Evolutionary conservation across 2,113 vertebrate species (phyloP), one percentile per base, ranked within the genome.

Genomic region (Sarotherodon lohbergeri): DNA sequence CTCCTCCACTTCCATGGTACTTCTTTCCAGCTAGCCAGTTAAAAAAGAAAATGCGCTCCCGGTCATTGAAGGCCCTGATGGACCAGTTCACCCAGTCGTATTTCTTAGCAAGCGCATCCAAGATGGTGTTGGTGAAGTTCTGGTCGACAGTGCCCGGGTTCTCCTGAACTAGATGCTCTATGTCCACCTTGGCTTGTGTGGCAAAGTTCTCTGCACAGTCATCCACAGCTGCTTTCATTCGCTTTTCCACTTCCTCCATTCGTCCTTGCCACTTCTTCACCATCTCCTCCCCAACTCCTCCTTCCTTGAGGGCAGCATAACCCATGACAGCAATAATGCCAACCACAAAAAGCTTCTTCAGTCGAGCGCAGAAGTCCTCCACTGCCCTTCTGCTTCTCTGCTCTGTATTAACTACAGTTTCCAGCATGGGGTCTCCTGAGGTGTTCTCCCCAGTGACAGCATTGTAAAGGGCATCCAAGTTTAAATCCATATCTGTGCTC

Each of bases 1-100:
- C 88, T 16, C 95, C 95, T 13, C 94, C 94, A 3, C 93, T 95
- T 12, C 96, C 96, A 1, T 97, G 96, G 88, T 93, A 97, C 73
- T 95, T 96, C 86, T 96, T 97, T 5, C 97, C 96, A 11, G 96
- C 96, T 80, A 96, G 87, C 97, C 96, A 97, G 92, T 96, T 97
- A 93, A 95, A 96, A 56, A 97, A 95, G 93, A 96, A 96, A 54
- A 96, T 86, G 34, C 94, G 84, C 86, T 96, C 96, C 41, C 83
- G 55, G 16, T 96, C 85, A 27, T 76, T 90, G 86, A 96, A 97
- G 22, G 95, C 95, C 46, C 95, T 85, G 48, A 97, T 88, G 46
- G 97, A 97, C 97, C 97, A 97, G 24, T 78, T 95, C 17, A 97
- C 95, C 97, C 97, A 97, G 91, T 97, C 95, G 17, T 96, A 97